A percentile compares a stretch with the other conserved stretches of the same genome.
Evolutionary conservation across 2,797 vertebrate genomes (phyloP).

Genomic region (Crenichthys baileyi): DNA sequence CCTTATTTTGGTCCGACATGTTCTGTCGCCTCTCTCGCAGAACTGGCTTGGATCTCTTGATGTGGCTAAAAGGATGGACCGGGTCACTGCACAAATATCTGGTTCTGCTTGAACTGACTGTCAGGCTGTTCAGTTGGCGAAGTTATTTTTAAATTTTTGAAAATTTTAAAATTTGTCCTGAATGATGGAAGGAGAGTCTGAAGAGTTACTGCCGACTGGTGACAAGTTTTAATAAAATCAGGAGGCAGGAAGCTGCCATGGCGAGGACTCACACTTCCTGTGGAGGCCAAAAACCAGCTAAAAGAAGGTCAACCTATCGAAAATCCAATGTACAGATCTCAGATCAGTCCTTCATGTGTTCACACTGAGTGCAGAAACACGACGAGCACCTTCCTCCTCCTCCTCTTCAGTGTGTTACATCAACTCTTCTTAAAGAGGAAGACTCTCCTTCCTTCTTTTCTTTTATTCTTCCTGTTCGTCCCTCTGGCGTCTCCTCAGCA

Average conservation of each 20-base stretch:
- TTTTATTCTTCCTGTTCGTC: not conserved
- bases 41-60: no score
- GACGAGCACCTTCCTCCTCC: not conserved
- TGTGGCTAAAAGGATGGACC: not conserved
- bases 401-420: conserved; percentile 4
- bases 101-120: not conserved
- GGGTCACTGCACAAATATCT: not conserved
- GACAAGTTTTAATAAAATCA: not conserved
- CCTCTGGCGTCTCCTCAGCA: conserved; percentile 39
- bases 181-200: no score
- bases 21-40: not conserved
- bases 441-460: not conserved
- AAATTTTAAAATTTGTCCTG: no score
- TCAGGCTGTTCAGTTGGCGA: not conserved
- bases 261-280: not conserved
- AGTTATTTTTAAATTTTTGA: not conserved
- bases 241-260: not conserved
- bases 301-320: not conserved
- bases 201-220: not conserved
- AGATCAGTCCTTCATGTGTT: not conserved
- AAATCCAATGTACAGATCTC: not conserved
- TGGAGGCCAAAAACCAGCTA: not conserved
- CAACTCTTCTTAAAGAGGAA: not conserved
- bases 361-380: not conserved
- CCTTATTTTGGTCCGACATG: not conserved